Base-by-base conservation (phyloP, 2,113 vertebrate species). In the Erinaceus europaeus region DNA sequence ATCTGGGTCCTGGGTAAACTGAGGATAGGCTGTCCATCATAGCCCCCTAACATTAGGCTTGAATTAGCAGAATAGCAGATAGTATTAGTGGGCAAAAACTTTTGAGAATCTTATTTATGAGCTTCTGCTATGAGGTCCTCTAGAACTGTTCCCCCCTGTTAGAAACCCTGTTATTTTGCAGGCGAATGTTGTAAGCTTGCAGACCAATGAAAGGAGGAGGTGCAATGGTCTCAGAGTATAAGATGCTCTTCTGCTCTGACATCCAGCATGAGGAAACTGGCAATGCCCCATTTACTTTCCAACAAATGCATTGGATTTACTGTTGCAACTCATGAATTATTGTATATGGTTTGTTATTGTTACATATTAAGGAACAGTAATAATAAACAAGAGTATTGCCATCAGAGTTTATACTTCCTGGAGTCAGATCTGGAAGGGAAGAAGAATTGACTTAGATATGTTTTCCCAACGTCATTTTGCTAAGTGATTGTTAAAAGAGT, bases 41-140 rank as follows among this genome's bases (percentile, higher is more conserved):
- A 77, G 18, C 50, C 87, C 91, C 86, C 95, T 92, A 90, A 90
- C 40, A 78, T 68, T 38, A 67, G 50, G 59, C 68, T 93, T 96
- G 95, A 95, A 93, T 95, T 91, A 95, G 89, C 72, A 93, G 65
- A 44, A 93, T 90, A 92, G 84, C 64, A 95, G 89, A 34, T 82
- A 91, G 69, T 48, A 92, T 82, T 71, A 65, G 1, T 87, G 77
- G 61, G 68, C 29, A 85, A 83, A 46, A 52, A 7, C 44, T 90
- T 96, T 91, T 90, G 86, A 88, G 84, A 91, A 94, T 92, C 84
- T 65, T 75, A 55, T 93, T 96, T 64, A 12, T 52, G 82, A 27
- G 57, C 57, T 95, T 91, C 94, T 97, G 57, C 83, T 90, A 14
- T 84, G 38, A 84, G 44, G 68, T 94, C 91, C 86, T 71, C 79